These are phyloP conservation scores for Sprattus sprattus DNA, from an alignment of 2,113 vertebrate genomes.

Conservation along the genomic window DNA sequence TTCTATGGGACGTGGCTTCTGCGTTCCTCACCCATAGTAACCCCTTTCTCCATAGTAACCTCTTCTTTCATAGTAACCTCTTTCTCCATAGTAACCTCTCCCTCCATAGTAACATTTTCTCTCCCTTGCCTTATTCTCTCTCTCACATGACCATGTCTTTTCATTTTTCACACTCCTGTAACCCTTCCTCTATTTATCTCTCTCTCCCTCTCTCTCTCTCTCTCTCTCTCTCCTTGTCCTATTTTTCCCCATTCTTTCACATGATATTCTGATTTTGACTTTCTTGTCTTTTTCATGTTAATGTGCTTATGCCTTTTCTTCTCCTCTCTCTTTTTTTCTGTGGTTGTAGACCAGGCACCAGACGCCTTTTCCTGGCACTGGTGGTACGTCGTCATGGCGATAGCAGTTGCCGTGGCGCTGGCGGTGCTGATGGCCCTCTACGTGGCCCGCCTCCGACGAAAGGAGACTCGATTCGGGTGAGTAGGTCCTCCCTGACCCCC, in stretches of 20 bases:
- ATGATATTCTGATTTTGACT: background rate
- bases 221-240: conserved; percentile 41
- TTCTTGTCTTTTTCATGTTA: background rate
- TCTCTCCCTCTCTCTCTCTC: conserved; percentile 40
- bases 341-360: background rate
- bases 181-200: conserved; percentile 8
- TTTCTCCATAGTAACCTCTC: background rate
- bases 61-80: background rate
- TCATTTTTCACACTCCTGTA: conserved; percentile 19
- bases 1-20: background rate
- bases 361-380: conserved; percentile 83
- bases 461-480: conserved; percentile 88
- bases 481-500: conserved; percentile 32
- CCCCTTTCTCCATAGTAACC: background rate
- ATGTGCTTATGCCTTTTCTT: background rate
- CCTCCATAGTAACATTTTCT: background rate
- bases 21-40: conserved; percentile 22
- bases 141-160: background rate
- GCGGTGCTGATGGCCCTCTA: conserved; percentile 77
- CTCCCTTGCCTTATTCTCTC: background rate
- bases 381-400: conserved; percentile 87
- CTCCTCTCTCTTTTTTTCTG: background rate
- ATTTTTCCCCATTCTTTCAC: background rate
- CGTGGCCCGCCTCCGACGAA: conserved; percentile 77
- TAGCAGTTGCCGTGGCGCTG: conserved; percentile 70